phyloP scores from a whole-genome alignment of 2,888 invertebrate genomes.

The Koerneria pararmatus region DNA sequence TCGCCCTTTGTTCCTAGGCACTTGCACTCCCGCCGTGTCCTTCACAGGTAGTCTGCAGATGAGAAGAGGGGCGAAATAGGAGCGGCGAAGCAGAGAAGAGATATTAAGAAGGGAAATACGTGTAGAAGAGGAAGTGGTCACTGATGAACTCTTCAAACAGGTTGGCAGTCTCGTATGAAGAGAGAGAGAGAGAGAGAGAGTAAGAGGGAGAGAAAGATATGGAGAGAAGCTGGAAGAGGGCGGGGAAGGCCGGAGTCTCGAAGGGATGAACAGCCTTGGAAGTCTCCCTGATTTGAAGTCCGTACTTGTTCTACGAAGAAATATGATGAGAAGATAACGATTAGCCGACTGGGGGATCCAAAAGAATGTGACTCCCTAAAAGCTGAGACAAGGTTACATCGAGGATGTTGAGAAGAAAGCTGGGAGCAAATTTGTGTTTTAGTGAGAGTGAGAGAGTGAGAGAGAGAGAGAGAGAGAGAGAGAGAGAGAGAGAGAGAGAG shows the following conservation, averaged over 20 bases:
- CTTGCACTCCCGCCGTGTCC: neutral
- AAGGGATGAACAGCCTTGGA: no score
- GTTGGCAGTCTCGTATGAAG: neutral
- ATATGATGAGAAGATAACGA: no score
- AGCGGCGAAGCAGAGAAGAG: neutral
- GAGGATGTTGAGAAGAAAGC: neutral
- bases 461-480: constrained; percentile 9
- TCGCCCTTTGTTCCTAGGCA: neutral
- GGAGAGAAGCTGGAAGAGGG: neutral
- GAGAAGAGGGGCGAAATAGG: neutral
- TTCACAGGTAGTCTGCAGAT: neutral
- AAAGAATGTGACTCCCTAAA: no score
- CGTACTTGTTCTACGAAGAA: no score
- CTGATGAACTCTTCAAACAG: constrained; percentile 1
- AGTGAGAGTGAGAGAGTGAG: constrained; percentile 13
- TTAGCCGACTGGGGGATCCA: no score
- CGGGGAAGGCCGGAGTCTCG: neutral
- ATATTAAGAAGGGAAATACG: neutral
- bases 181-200: neutral
- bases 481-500: constrained; percentile 12
- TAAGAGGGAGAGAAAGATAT: neutral
- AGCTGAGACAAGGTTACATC: no score
- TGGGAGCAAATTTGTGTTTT: neutral
- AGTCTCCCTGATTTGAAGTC: no score
- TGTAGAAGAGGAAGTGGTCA: neutral